Percentiles rank a stretch among this genome's conserved stretches.
Evolutionary conservation across 2,113 vertebrate genomes (phyloP).

Genomic region (Gymnorhina tibicen): DNA sequence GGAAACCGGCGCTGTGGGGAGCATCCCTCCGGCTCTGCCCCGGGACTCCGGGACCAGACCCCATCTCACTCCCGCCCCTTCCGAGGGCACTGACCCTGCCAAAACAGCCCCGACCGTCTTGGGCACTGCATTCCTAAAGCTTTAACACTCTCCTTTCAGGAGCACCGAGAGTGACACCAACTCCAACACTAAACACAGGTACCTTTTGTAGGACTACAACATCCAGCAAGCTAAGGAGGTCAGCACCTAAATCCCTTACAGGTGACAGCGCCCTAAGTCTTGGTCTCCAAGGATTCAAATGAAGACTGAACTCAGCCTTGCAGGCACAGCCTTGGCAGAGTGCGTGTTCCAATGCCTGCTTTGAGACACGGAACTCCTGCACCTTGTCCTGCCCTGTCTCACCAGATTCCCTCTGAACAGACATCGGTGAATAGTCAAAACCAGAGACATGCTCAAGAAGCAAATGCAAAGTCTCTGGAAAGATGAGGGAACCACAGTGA

Average conservation of each 20-base stretch:
- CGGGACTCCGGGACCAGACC: rapidly evolving
- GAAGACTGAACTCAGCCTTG: not conserved
- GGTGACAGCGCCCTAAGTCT: rapidly evolving
- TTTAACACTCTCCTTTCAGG: not conserved
- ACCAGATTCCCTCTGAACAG: not conserved
- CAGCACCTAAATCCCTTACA: not conserved
- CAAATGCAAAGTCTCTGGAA: not conserved
- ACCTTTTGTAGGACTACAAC: rapidly evolving
- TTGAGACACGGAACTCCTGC: rapidly evolving
- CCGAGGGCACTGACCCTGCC: rapidly evolving
- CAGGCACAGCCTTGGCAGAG: rapidly evolving
- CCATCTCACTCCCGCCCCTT: rapidly evolving
- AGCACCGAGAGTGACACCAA: rapidly evolving
- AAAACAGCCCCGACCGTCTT: rapidly evolving
- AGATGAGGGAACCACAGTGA: rapidly evolving
- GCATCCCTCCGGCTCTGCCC: not conserved
- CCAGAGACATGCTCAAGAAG: not conserved
- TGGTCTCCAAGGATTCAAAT: not conserved
- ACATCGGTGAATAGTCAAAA: rapidly evolving
- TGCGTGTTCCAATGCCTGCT: rapidly evolving
- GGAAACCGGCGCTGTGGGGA: rapidly evolving
- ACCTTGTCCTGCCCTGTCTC: not conserved
- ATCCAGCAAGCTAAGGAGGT: not conserved
- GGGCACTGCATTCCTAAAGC: rapidly evolving
- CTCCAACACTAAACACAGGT: rapidly evolving